Conservation (phyloP, 37 sponge, comb jelly and placozoan genomes). For the Halichondria panicea region DNA sequence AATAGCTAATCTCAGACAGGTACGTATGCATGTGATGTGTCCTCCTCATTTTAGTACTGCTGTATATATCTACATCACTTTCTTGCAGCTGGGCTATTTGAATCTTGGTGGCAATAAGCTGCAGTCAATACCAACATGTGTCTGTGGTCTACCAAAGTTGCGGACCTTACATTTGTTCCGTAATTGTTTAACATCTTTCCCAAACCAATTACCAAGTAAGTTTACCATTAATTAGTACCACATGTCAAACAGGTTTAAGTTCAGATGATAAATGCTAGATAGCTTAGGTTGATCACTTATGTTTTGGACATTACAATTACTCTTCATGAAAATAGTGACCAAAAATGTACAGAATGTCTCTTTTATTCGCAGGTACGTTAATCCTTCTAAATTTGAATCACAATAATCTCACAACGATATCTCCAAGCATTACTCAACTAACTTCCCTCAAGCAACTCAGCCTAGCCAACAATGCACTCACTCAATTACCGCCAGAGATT, state of each 20-base stretch:
- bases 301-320: too few species aligned
- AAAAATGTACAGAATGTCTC: too few species aligned
- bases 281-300: too few species aligned
- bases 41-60: too few species aligned
- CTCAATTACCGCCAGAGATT: constrained; percentile 37
- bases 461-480: constrained; percentile 34
- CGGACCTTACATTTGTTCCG: constrained; percentile 41
- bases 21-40: too few species aligned
- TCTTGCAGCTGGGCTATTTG: constrained; percentile 27
- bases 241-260: too few species aligned
- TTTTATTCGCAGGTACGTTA: constrained; percentile 1
- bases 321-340: too few species aligned
- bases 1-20: constrained; percentile 2
- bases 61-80: too few species aligned
- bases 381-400: constrained; percentile 40
- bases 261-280: too few species aligned
- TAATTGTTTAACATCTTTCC: constrained; percentile 32
- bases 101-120: constrained; percentile 54
- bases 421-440: constrained; percentile 21
- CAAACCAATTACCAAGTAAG: constrained; percentile 30
- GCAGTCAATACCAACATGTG: constrained; percentile 1
- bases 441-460: constrained; percentile 30
- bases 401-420: constrained; percentile 30
- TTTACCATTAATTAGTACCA: too few species aligned
- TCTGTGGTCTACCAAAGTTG: constrained; percentile 16